phyloP scores from a whole-genome alignment of 2,797 vertebrate genomes.

The Poecile montanus region DNA sequence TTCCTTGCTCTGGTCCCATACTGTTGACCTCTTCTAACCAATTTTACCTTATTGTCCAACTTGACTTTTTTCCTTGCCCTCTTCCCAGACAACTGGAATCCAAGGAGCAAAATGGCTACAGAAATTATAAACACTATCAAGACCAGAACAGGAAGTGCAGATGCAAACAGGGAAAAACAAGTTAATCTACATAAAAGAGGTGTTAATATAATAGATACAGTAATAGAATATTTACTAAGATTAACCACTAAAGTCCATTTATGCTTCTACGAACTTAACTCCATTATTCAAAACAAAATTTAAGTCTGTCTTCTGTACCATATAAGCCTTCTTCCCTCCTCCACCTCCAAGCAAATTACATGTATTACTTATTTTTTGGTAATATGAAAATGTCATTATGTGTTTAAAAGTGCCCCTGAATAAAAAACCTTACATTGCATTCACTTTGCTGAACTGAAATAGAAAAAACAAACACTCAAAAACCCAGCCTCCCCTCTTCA shows the following conservation, averaged over 20 bases:
- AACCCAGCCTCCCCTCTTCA: neutral
- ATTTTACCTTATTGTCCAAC: neutral
- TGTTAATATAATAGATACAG: neutral
- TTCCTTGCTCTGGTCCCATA: neutral
- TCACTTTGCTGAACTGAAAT: neutral
- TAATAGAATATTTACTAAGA: neutral
- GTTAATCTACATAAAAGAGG: neutral
- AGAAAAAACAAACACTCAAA: neutral
- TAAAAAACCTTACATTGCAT: neutral
- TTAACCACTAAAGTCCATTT: neutral
- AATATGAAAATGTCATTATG: neutral
- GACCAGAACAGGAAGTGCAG: neutral
- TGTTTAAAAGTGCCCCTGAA: neutral
- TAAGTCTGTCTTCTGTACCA: neutral
- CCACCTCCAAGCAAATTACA: neutral
- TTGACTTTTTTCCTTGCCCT: neutral
- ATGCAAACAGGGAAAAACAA: neutral
- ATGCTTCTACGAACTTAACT: neutral
- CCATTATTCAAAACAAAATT: neutral
- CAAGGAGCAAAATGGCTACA: neutral
- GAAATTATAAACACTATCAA: neutral
- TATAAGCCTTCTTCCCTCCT: neutral
- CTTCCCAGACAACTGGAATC: neutral
- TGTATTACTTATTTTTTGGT: no score
- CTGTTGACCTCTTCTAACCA: neutral